Evolutionary conservation across 2,888 invertebrate species (phyloP).

Genomic region (Melanostoma mellinum): DNA sequence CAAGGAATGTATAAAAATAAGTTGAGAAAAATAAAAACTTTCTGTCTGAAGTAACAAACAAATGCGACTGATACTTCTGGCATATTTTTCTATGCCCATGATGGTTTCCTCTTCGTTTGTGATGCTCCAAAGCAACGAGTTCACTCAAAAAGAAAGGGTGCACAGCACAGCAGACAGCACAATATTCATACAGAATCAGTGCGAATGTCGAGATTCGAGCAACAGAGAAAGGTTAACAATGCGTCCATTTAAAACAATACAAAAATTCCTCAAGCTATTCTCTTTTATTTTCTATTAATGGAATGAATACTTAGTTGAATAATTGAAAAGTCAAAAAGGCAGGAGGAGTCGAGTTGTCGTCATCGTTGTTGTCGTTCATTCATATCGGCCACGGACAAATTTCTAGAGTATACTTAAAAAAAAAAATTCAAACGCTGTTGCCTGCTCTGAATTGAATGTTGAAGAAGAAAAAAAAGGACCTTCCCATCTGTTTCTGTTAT

Average conservation of each 20-base stretch:
- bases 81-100: constrained; percentile 16
- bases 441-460: constrained; percentile 16
- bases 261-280: constrained; percentile 69
- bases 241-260: constrained; percentile 67
- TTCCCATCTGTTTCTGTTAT: constrained; percentile 24
- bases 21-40: constrained; percentile 21
- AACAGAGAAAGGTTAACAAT: constrained; percentile 54
- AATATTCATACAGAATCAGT: neutral
- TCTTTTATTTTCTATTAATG: constrained; percentile 65
- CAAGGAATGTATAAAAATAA: neutral
- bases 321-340: constrained; percentile 59
- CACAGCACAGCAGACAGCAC: constrained; percentile 11
- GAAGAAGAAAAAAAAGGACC: neutral
- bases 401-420: constrained; percentile 22
- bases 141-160: constrained; percentile 27
- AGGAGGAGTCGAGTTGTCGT: constrained; percentile 29
- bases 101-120: constrained; percentile 26
- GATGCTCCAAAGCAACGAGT: constrained; percentile 17
- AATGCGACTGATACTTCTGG: constrained; percentile 35
- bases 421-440: neutral
- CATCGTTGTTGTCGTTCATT: neutral
- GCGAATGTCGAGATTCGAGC: constrained; percentile 21
- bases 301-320: constrained; percentile 73
- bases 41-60: constrained; percentile 10
- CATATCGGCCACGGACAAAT: constrained; percentile 26